Percentiles rank a stretch among this genome's conserved stretches.
These are phyloP conservation scores for Apodemus speciosus DNA, from an alignment of 2,113 vertebrate genomes.

Conservation along the genomic window DNA sequence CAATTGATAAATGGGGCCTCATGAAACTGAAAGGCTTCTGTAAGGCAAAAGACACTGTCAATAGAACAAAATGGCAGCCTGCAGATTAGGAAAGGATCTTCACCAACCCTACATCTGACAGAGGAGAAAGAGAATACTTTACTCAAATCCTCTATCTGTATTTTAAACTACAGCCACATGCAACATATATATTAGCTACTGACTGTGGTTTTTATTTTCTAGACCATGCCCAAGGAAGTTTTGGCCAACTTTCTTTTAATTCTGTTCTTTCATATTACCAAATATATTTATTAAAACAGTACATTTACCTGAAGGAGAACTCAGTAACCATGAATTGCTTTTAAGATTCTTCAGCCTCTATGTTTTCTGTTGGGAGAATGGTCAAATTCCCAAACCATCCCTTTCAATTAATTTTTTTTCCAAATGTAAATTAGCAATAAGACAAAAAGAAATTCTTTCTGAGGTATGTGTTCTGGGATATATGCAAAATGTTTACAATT, in stretches of 20 bases:
- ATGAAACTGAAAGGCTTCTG: too few relatives aligned
- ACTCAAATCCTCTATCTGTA: background rate
- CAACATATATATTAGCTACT: background rate
- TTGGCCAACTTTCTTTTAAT: slow-evolving; percentile 55
- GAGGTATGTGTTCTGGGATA: slow-evolving; percentile 15
- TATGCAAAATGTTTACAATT: slow-evolving; percentile 37
- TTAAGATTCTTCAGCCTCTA: slow-evolving; percentile 70
- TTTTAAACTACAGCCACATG: background rate
- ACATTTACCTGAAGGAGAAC: slow-evolving; percentile 47
- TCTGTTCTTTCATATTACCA: slow-evolving; percentile 49
- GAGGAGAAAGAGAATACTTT: background rate
- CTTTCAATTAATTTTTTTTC: slow-evolving; percentile 79
- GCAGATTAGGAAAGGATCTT: too few relatives aligned
- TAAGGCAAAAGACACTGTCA: too few relatives aligned
- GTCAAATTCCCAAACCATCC: slow-evolving; percentile 59
- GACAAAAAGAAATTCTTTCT: background rate
- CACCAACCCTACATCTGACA: too few relatives aligned
- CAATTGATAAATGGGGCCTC: too few relatives aligned
- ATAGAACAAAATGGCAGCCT: too few relatives aligned
- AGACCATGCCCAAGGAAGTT: background rate
- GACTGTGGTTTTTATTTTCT: slow-evolving; percentile 59
- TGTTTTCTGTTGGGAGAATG: slow-evolving; percentile 65
- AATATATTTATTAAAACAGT: slow-evolving; percentile 56
- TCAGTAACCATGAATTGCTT: slow-evolving; percentile 71
- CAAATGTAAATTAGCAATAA: slow-evolving; percentile 74